Conservation (phyloP, 2,888 invertebrate genomes). For the Brassicogethes aeneus region DNA sequence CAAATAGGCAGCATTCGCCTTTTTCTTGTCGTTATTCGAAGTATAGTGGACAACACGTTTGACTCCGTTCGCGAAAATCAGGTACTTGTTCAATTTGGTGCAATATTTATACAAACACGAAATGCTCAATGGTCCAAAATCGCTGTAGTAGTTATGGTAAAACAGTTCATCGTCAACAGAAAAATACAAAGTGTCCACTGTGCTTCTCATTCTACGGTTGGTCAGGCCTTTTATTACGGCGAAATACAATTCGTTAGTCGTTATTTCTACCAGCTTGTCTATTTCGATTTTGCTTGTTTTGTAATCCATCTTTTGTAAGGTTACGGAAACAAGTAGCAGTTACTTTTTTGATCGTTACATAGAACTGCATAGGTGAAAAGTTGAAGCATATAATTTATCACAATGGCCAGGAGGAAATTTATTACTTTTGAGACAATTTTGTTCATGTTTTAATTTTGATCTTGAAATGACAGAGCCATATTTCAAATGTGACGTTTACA, state of each 20-base stretch:
- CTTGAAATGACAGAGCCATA: background rate
- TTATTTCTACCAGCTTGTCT: constrained; percentile 33
- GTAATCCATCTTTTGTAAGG: background rate
- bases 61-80: constrained; percentile 55
- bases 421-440: constrained; percentile 6
- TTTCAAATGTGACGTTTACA: too few relatives aligned
- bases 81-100: constrained; percentile 62
- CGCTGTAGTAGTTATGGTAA: constrained; percentile 78
- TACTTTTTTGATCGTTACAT: constrained; percentile 3
- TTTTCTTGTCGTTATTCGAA: constrained; percentile 60
- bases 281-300: constrained; percentile 20
- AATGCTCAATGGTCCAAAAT: constrained; percentile 85
- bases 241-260: constrained; percentile 58
- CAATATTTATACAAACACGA: constrained; percentile 81
- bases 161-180: constrained; percentile 67
- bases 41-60: constrained; percentile 77
- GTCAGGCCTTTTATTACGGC: constrained; percentile 56
- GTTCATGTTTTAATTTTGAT: constrained; percentile 9
- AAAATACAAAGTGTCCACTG: constrained; percentile 64
- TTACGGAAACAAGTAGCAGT: constrained; percentile 7
- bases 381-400: constrained; percentile 8
- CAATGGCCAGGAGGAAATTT: constrained; percentile 12
- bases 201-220: constrained; percentile 54
- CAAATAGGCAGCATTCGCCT: constrained; percentile 82
- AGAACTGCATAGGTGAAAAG: constrained; percentile 4